Evolutionary conservation across 2,113 vertebrate genomes (phyloP).

Genomic region (Xenus cinereus): DNA sequence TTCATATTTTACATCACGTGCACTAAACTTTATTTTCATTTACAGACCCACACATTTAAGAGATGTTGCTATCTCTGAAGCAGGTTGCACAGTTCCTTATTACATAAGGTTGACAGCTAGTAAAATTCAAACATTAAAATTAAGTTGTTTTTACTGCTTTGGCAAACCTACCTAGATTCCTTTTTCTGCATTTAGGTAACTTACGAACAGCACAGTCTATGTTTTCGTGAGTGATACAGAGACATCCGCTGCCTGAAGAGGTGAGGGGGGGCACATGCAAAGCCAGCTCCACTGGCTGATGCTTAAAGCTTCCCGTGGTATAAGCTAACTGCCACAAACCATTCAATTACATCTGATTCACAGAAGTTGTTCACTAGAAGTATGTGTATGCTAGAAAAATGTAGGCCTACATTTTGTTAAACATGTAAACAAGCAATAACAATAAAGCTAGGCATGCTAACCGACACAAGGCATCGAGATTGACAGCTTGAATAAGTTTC

Average conservation of each 20-base stretch:
- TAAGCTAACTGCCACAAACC: not conserved
- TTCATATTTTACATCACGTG: conserved; percentile 20
- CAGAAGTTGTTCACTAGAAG: not conserved
- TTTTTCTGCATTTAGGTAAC: conserved; percentile 28
- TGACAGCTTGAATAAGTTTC: conserved; percentile 71
- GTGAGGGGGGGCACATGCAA: not conserved
- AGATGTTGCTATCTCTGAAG: not conserved
- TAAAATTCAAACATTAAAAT: conserved; percentile 28
- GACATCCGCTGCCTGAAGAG: not conserved
- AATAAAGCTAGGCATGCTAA: conserved; percentile 22
- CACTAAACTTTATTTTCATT: conserved; percentile 26
- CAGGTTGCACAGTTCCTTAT: not conserved
- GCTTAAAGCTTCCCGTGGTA: not conserved
- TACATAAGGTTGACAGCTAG: not conserved
- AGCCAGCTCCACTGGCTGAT: not conserved
- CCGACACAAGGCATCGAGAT: conserved; percentile 47
- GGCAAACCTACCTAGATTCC: not conserved
- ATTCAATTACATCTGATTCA: not conserved
- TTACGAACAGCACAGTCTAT: not conserved
- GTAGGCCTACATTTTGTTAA: not conserved
- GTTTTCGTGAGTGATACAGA: not conserved
- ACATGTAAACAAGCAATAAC: conserved; percentile 9
- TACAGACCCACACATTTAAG: not conserved
- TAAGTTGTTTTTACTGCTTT: conserved; percentile 5
- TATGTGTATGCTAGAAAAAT: not conserved